Conservation (phyloP, 2,797 vertebrate species). For the Anguilla obscura region DNA sequence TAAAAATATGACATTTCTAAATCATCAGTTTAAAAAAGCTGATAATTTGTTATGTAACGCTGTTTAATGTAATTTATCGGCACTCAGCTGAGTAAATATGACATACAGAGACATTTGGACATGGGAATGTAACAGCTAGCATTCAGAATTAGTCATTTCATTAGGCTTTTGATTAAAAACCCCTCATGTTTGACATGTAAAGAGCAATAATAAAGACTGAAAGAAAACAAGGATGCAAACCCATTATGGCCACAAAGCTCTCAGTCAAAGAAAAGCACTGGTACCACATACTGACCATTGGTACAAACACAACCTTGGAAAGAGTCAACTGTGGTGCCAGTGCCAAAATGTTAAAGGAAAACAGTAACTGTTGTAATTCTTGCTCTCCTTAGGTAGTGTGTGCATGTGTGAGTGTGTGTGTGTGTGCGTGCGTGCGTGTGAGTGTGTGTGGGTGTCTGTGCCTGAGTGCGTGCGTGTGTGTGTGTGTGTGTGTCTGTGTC, state of each 20-base stretch:
- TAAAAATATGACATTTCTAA: conserved; percentile 33
- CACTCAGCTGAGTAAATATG: conserved; percentile 14
- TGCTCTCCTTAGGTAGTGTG: not conserved
- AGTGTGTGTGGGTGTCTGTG: too few relatives aligned
- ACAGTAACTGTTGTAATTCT: not conserved
- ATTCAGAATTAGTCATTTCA: conserved; percentile 22
- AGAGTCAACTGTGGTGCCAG: not conserved
- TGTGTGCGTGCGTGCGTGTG: not conserved
- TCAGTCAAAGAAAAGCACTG: not conserved
- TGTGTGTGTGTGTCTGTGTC: not conserved
- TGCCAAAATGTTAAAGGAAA: not conserved
- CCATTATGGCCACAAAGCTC: not conserved
- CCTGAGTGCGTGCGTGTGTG: not conserved
- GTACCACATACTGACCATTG: not conserved
- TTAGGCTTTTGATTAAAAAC: not conserved
- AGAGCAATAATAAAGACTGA: conserved; percentile 23
- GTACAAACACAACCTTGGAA: not conserved
- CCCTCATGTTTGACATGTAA: not conserved
- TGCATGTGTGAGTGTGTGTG: not conserved
- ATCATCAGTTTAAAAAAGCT: conserved; percentile 6
- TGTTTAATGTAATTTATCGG: not conserved
- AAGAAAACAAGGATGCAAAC: conserved; percentile 11
- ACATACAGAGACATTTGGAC: not conserved
- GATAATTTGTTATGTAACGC: conserved; percentile 15
- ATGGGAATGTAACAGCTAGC: not conserved